Evolutionary conservation across 2,888 invertebrate species (phyloP).

Genomic region (Nemotelus pantherinus): DNA sequence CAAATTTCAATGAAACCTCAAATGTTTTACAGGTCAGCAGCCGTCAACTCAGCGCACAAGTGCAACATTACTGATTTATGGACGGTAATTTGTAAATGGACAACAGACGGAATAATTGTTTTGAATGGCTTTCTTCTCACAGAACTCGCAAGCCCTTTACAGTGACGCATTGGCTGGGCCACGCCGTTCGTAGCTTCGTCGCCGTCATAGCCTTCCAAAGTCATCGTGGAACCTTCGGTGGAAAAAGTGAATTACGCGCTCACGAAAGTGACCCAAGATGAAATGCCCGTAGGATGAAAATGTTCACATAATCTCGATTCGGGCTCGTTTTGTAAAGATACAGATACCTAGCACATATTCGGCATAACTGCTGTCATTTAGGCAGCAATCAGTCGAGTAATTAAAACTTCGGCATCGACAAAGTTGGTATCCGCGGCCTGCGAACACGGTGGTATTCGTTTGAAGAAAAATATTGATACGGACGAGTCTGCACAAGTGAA

Average conservation of each 20-base stretch:
- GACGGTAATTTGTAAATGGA: slow-evolving; percentile 38
- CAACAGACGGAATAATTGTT: slow-evolving; percentile 41
- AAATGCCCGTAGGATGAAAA: slow-evolving; percentile 36
- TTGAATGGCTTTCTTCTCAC: slow-evolving; percentile 30
- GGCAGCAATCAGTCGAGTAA: slow-evolving; percentile 32
- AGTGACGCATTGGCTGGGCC: neutral
- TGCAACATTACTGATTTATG: slow-evolving; percentile 38
- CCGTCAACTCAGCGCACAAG: neutral
- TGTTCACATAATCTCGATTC: slow-evolving; percentile 17
- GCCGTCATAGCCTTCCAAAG: neutral
- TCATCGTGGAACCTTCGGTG: neutral
- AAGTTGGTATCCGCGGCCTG: slow-evolving; percentile 23
- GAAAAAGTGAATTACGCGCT: slow-evolving; percentile 13
- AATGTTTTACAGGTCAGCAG: slow-evolving; percentile 2
- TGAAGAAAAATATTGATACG: neutral
- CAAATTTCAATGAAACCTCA: neutral
- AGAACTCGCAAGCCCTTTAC: neutral
- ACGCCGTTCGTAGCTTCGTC: neutral
- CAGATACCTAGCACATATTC: slow-evolving; percentile 14
- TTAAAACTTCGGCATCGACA: slow-evolving; percentile 36
- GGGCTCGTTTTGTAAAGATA: slow-evolving; percentile 12
- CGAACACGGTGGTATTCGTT: neutral
- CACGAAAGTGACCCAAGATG: slow-evolving; percentile 33
- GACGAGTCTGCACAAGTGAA: too few relatives aligned
- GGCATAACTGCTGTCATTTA: slow-evolving; percentile 44